Percentiles rank a stretch among this genome's conserved stretches.
Evolutionary conservation across 2,797 vertebrate genomes (phyloP).

Genomic region (Hemitrygon akajei): DNA sequence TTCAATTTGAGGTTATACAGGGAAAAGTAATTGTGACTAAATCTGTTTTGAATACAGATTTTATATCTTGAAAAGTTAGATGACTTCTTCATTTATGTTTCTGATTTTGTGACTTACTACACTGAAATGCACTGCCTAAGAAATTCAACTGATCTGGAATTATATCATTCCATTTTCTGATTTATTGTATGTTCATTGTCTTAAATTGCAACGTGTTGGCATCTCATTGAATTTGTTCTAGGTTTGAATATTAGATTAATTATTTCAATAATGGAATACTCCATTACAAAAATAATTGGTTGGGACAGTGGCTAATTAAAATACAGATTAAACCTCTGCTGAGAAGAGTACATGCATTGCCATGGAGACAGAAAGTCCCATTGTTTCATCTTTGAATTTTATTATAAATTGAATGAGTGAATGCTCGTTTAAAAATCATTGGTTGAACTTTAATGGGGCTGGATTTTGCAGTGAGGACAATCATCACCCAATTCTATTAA

Average conservation of each 20-base stretch:
- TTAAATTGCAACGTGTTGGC: background rate
- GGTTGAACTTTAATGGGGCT: background rate
- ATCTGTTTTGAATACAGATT: conserved; percentile 2
- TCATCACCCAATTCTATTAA: background rate
- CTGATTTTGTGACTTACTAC: background rate
- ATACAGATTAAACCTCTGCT: conserved; percentile 27
- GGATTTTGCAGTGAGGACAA: background rate
- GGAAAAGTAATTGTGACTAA: background rate
- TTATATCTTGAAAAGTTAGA: conserved; percentile 1
- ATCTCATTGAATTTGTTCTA: conserved; percentile 23
- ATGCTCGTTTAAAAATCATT: conserved; percentile 19
- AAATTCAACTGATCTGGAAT: background rate
- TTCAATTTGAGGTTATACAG: background rate
- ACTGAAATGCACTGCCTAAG: background rate
- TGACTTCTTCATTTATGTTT: background rate
- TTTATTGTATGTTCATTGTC: conserved; percentile 18
- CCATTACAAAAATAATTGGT: conserved; percentile 37
- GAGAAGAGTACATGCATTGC: conserved; percentile 25
- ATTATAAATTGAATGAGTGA: conserved; percentile 10
- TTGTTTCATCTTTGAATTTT: conserved; percentile 34
- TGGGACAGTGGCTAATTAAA: conserved; percentile 32
- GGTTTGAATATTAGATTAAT: conserved; percentile 36
- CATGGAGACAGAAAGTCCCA: conserved; percentile 28
- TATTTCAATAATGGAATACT: conserved; percentile 33
- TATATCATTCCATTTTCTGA: conserved; percentile 5